These are phyloP conservation scores for Magallana gigas DNA, from an alignment of 1,140 invertebrate genomes.

Conservation along the genomic window DNA sequence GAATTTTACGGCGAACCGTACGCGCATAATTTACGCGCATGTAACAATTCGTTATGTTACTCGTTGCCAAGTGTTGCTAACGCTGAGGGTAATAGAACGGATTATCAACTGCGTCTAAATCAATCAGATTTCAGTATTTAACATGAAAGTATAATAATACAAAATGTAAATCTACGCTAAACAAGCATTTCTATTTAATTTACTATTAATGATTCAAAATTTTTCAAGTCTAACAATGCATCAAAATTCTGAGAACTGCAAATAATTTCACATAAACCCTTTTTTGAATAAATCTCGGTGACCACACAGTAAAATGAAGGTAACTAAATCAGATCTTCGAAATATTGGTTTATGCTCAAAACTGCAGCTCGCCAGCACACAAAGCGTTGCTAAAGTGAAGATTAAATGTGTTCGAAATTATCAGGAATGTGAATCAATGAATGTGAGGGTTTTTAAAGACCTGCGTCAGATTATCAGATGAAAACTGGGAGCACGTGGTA, in stretches of 20 bases:
- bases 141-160: too few species aligned
- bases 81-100: too few species aligned
- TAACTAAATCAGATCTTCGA: neutral
- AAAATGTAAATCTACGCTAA: too few species aligned
- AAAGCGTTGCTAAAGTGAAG: neutral
- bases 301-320: neutral
- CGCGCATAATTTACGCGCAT: too few species aligned
- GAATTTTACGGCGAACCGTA: too few species aligned
- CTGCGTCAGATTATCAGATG: slow-evolving; percentile 4
- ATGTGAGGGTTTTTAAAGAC: neutral
- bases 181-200: too few species aligned
- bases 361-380: neutral
- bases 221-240: neutral
- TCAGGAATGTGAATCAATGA: neutral
- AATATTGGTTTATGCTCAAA: neutral
- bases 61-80: too few species aligned
- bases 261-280: too few species aligned
- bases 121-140: too few species aligned
- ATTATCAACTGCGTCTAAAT: too few species aligned
- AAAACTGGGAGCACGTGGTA: neutral
- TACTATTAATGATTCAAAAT: neutral
- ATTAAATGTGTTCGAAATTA: slow-evolving; percentile 15
- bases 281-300: neutral
- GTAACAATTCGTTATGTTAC: too few species aligned
- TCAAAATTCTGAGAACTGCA: too few species aligned